phyloP scores from a whole-genome alignment of 37 sponge, comb jelly and placozoan genomes.

The Cladorhizidae sp. region DNA sequence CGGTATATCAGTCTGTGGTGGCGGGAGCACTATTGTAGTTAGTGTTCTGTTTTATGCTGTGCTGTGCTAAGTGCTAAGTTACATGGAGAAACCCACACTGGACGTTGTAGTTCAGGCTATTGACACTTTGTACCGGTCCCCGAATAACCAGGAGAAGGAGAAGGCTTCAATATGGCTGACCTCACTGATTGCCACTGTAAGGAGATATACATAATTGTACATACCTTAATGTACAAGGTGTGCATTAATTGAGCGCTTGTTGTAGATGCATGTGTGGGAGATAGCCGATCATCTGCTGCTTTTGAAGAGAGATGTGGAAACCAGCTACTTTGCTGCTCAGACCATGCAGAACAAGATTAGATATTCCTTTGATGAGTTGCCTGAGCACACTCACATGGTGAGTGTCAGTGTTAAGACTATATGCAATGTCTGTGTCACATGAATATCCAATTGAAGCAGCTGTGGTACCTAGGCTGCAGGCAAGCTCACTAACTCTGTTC shows the following conservation, averaged over 20 bases:
- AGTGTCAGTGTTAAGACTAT: slow-evolving; percentile 3
- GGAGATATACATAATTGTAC: background rate
- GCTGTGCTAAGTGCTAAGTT: too few species aligned
- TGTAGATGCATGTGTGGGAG: slow-evolving; percentile 87
- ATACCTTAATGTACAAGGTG: background rate
- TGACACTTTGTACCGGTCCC: slow-evolving; percentile 43
- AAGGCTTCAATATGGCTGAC: slow-evolving; percentile 67
- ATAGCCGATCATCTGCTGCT: slow-evolving; percentile 78
- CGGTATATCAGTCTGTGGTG: too few species aligned
- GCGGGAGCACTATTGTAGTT: too few species aligned
- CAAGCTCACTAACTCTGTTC: too few species aligned
- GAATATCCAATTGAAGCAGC: too few species aligned
- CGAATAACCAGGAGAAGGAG: slow-evolving; percentile 34
- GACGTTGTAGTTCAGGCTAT: slow-evolving; percentile 68
- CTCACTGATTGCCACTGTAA: slow-evolving; percentile 65
- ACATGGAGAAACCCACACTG: slow-evolving; percentile 77
- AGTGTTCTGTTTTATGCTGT: too few species aligned
- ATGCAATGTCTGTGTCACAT: too few species aligned
- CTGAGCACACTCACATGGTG: slow-evolving; percentile 62
- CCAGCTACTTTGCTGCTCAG: slow-evolving; percentile 89
- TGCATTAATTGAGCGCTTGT: background rate
- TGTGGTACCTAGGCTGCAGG: too few species aligned
- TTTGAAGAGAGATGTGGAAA: slow-evolving; percentile 54
- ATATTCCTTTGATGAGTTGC: slow-evolving; percentile 71
- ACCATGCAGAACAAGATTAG: slow-evolving; percentile 86